Percentiles rank a stretch among this genome's conserved stretches.
Conservation (phyloP, 1,140 invertebrate species). For the Euura lappo region DNA sequence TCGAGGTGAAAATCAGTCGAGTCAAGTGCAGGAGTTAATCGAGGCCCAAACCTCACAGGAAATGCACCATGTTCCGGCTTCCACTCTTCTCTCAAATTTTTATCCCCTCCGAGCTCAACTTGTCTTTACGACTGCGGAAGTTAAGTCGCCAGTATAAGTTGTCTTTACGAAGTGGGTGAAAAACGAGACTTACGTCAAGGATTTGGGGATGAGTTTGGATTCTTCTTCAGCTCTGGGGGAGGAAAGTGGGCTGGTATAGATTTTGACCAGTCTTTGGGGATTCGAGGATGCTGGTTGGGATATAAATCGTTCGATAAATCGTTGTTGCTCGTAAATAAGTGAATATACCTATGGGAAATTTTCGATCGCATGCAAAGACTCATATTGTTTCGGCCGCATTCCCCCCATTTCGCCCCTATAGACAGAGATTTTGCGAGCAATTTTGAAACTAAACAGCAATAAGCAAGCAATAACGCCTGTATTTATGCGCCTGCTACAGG, state of each 20-base stretch:
- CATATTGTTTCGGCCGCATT: background rate
- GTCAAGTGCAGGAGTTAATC: too few species aligned
- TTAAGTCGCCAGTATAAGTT: too few species aligned
- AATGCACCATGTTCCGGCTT: too few species aligned
- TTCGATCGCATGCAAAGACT: background rate
- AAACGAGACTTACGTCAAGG: background rate
- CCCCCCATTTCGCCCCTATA: background rate
- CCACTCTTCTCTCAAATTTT: too few species aligned
- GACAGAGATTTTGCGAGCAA: background rate
- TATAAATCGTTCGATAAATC: background rate
- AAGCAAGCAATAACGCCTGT: slow-evolving; percentile 10
- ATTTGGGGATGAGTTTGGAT: background rate
- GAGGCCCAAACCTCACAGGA: too few species aligned
- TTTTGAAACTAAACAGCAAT: background rate
- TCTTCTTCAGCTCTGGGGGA: background rate
- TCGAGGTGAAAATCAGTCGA: slow-evolving; percentile 1
- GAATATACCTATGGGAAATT: background rate
- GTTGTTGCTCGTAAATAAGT: background rate
- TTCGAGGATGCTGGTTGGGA: background rate
- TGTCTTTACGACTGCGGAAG: too few species aligned
- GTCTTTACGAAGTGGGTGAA: background rate
- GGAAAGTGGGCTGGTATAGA: background rate
- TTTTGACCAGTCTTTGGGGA: background rate
- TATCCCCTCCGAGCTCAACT: too few species aligned
- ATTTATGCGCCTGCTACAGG: slow-evolving; percentile 15